These are phyloP conservation scores for Limnothrissa miodon DNA, from an alignment of 2,113 vertebrate genomes.

Conservation along the genomic window DNA sequence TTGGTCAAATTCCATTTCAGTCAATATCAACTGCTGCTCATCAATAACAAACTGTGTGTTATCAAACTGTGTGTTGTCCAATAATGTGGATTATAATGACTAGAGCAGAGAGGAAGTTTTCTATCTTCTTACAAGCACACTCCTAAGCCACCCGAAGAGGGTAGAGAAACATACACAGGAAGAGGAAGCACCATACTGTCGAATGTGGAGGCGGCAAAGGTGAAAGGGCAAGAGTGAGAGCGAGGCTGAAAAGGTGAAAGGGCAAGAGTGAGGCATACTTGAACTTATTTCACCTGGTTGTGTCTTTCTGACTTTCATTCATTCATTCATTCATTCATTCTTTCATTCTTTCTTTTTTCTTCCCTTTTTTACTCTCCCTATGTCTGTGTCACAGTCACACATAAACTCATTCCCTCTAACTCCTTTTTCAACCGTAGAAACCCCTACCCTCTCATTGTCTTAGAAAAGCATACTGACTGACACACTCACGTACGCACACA, in stretches of 20 bases:
- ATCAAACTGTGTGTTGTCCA: too few species aligned
- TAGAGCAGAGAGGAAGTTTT: not conserved
- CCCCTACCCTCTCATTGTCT: not conserved
- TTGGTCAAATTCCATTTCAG: not conserved
- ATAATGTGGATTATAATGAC: not conserved
- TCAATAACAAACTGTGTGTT: not conserved
- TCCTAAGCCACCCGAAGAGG: not conserved
- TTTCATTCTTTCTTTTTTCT: not conserved
- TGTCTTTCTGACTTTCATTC: not conserved
- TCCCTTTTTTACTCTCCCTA: not conserved
- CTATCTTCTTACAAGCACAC: not conserved
- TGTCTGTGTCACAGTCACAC: slow-evolving; percentile 3
- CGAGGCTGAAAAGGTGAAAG: slow-evolving; percentile 11
- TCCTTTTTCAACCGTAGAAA: not conserved
- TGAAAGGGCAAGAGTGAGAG: not conserved
- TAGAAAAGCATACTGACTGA: not conserved
- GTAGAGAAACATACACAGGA: not conserved
- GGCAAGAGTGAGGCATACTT: not conserved
- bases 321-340: not conserved
- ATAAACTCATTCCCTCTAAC: not conserved
- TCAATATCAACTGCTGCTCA: not conserved
- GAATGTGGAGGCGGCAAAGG: not conserved
- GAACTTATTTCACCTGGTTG: not conserved
- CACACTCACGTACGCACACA: not conserved
- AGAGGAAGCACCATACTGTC: not conserved